Conservation (phyloP, 2,113 vertebrate species). For the Perccottus glenii region DNA sequence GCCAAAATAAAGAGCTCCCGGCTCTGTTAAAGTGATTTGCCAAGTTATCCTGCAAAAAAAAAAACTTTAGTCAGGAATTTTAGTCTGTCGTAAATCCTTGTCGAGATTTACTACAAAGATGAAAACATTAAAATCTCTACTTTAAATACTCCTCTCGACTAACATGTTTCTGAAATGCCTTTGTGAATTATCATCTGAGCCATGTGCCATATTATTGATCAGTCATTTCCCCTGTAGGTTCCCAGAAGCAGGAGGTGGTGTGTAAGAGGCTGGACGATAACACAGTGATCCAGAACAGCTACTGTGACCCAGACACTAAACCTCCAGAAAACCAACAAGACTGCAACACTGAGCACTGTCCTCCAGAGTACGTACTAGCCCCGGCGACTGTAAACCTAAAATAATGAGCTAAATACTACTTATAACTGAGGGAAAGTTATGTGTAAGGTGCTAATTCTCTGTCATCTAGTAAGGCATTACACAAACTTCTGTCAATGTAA, state of each 20-base stretch:
- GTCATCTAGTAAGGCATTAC: background rate
- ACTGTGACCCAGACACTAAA: constrained; percentile 94
- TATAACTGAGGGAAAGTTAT: background rate
- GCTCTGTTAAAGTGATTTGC: constrained; percentile 78
- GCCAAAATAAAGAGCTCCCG: constrained; percentile 76
- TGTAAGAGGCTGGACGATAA: constrained; percentile 95
- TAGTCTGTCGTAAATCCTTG: constrained; percentile 37
- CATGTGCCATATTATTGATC: constrained; percentile 31
- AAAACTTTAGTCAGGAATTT: constrained; percentile 56
- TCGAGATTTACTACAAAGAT: constrained; percentile 68
- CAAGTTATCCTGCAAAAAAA: constrained; percentile 73
- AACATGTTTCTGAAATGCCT: constrained; percentile 19
- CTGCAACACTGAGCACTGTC: constrained; percentile 96
- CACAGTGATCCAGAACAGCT: constrained; percentile 95
- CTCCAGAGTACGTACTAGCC: constrained; percentile 91
- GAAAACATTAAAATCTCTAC: constrained; percentile 60
- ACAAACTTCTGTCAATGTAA: background rate
- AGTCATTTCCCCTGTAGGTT: constrained; percentile 72
- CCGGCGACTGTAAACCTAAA: background rate
- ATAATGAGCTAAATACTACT: background rate
- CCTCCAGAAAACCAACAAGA: constrained; percentile 93
- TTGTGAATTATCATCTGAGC: constrained; percentile 44
- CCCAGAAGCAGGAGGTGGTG: constrained; percentile 93
- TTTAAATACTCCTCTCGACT: constrained; percentile 35
- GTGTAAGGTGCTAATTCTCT: background rate